Evolutionary conservation across 2,888 invertebrate species (phyloP).

Genomic region (Anoplius nigerrimus): DNA sequence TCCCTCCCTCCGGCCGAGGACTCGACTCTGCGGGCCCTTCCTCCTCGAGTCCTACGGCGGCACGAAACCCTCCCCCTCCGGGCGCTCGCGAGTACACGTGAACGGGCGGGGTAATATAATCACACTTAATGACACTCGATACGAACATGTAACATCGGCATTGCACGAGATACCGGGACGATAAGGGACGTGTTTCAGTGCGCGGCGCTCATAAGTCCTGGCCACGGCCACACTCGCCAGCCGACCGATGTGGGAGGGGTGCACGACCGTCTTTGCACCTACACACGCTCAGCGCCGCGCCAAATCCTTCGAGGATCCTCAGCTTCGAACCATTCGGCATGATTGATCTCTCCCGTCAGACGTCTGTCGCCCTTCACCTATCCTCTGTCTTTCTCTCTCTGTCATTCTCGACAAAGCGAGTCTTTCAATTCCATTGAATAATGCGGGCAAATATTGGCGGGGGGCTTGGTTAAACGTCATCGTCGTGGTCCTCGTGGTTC

Average conservation of each 20-base stretch:
- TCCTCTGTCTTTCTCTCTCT: too few relatives aligned
- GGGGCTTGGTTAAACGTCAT: neutral
- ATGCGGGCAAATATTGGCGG: neutral
- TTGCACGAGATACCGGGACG: conserved; percentile 63
- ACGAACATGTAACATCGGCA: conserved; percentile 65
- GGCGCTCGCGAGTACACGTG: conserved; percentile 56
- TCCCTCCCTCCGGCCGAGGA: conserved; percentile 20
- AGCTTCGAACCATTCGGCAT: neutral
- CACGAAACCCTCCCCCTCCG: conserved; percentile 38
- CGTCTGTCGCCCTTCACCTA: too few relatives aligned
- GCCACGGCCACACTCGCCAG: conserved; percentile 12
- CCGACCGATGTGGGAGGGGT: conserved; percentile 7
- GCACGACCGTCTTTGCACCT: conserved; percentile 14
- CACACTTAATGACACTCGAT: conserved; percentile 70
- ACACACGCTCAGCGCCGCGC: neutral
- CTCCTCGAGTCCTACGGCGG: conserved; percentile 22
- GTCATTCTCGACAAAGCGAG: too few relatives aligned
- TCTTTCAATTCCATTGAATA: neutral
- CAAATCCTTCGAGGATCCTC: neutral
- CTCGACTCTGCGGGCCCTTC: neutral
- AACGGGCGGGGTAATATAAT: conserved; percentile 66
- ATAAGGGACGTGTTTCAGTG: conserved; percentile 57
- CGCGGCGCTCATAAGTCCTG: conserved; percentile 48
- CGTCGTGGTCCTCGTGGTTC: neutral
- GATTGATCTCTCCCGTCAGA: too few relatives aligned